Evolutionary conservation across 2,113 vertebrate species (phyloP).

Genomic region (Perca flavescens): DNA sequence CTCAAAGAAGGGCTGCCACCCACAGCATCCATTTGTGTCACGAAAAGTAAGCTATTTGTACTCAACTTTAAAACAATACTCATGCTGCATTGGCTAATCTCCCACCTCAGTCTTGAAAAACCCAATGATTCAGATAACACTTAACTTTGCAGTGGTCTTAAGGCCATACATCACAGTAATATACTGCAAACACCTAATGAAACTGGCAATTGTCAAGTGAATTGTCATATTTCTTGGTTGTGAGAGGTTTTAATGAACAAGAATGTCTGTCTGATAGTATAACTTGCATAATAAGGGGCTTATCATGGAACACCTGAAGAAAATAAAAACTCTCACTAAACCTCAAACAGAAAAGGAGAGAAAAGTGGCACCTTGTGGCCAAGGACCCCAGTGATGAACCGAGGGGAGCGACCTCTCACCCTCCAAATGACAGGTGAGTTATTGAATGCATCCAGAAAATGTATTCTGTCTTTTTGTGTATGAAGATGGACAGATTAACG

Average conservation of each 20-base stretch:
- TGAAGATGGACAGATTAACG: background rate
- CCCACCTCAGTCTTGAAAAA: background rate
- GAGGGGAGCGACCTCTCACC: conserved; percentile 38
- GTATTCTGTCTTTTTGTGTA: background rate
- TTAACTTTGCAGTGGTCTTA: background rate
- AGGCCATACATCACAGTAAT: background rate
- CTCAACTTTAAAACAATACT: background rate
- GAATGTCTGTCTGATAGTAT: no score
- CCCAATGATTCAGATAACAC: background rate
- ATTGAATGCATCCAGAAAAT: background rate
- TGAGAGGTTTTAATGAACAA: background rate
- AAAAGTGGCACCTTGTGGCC: conserved; percentile 69
- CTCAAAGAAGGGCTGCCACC: conserved; percentile 65
- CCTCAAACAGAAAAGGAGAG: conserved; percentile 81
- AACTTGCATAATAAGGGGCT: background rate
- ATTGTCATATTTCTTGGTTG: background rate
- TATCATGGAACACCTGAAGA: background rate
- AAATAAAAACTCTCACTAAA: conserved; percentile 7
- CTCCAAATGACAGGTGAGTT: conserved; percentile 51
- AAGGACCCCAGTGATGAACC: conserved; percentile 23
- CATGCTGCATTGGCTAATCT: background rate
- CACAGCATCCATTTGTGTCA: conserved; percentile 72
- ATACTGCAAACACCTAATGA: background rate
- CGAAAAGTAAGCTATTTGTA: conserved; percentile 69
- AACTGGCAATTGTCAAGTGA: background rate